Base-by-base conservation (phyloP, 2,888 invertebrate genomes). In the Drosophila austrosaltans region DNA sequence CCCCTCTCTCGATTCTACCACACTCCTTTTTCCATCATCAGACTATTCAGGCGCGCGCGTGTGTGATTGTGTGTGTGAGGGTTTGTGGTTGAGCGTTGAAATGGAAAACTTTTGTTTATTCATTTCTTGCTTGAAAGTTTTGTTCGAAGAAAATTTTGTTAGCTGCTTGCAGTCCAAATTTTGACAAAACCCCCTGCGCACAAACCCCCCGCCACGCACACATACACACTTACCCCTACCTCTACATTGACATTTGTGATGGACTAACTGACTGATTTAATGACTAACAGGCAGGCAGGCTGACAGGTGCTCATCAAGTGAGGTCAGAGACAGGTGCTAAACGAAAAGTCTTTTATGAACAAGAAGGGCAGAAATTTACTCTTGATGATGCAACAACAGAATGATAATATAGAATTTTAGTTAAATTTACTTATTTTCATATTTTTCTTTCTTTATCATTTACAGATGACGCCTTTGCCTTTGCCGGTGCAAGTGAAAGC, bases 391-490 rank as follows among this genome's bases (percentile, higher is more conserved):
- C 25, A 71, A 70, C 25, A 71, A 70, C 54, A 64, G 56, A 28
- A 16, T 5, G n/a, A 20, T 22, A 5, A 4, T 30, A 30, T 30
- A 30, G 30, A 30, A 30, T 30, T 30, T 30, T 30, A 6, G 30
- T 30, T 5, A 30, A 30, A 30, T 30, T 30, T 30, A 5, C n/a
- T 20, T 25, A 53, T 63, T 25, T n/a, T 10, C 16, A 30, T 8
- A 39, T 3, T 42, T 8, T 48, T 5, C 10, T n/a, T 16, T 44
- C 5, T 16, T 40, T 22, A 48, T 0, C 22, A 48, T 48, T 70
- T 74, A 8, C 89, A 94, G 94, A 93, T 93, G 93, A 93, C 93
- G 93, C 93, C 93, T 95, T 94, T 94, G 94, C 94, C 94, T 48
- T 48, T 48, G 53, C 61, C 77, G 67, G 87, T 94, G 48, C 22